Percentiles rank a stretch among this genome's conserved stretches.
These are phyloP conservation scores for Scolopax mira DNA, from an alignment of 2,113 vertebrate species.

Conservation along the genomic window DNA sequence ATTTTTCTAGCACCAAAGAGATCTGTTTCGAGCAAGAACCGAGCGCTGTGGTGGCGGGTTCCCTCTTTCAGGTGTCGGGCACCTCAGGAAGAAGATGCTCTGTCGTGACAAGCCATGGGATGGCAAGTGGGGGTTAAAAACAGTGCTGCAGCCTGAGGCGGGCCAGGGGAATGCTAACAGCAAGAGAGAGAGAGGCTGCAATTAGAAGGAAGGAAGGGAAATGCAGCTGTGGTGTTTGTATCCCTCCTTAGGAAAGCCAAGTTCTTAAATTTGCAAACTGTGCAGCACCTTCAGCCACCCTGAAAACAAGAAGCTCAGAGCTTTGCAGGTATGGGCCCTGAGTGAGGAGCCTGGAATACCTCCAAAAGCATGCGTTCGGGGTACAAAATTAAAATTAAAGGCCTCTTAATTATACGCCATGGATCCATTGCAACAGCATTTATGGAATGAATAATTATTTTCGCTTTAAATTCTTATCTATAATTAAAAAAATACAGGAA, in stretches of 20 bases:
- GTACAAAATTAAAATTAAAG: slow-evolving; percentile 57
- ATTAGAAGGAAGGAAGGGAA: not conserved
- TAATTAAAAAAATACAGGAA: slow-evolving; percentile 57
- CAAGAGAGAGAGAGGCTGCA: rapidly evolving
- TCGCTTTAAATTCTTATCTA: slow-evolving; percentile 62
- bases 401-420: slow-evolving; percentile 44
- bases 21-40: not conserved
- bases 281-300: not conserved
- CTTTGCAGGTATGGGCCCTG: not conserved
- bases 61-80: not conserved
- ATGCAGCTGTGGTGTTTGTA: not conserved
- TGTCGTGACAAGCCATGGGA: no score
- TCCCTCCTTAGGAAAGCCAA: not conserved
- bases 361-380: not conserved
- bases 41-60: not conserved
- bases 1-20: not conserved
- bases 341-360: not conserved
- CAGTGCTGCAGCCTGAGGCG: not conserved
- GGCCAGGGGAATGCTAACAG: not conserved
- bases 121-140: not conserved
- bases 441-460: slow-evolving; percentile 58
- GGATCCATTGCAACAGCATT: slow-evolving; percentile 18
- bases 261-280: not conserved
- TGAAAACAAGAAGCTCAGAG: not conserved
- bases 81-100: not conserved